Percentiles rank a stretch among this genome's conserved stretches.
phyloP scores from a whole-genome alignment of 2,113 vertebrate genomes.

The Hippopotamus amphibius region DNA sequence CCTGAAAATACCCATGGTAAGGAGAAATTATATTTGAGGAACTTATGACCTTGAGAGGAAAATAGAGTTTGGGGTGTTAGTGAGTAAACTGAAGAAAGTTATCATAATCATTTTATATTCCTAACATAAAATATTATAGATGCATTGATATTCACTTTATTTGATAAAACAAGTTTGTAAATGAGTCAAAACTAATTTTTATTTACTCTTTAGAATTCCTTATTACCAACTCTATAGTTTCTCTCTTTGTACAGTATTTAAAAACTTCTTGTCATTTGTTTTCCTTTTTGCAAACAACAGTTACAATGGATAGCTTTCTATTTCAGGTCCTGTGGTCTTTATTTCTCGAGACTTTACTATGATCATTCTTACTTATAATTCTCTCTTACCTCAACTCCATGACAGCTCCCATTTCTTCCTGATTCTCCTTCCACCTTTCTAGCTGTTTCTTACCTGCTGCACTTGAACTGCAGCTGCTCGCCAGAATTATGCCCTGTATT shows the following conservation, averaged over 20 bases:
- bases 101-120: not conserved
- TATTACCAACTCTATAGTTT: not conserved
- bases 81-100: not conserved
- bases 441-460: not conserved
- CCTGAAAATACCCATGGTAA: conserved; percentile 52
- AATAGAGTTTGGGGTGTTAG: conserved; percentile 25
- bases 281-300: not conserved
- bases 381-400: not conserved
- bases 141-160: not conserved
- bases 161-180: not conserved
- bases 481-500: not conserved
- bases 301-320: not conserved
- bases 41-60: conserved; percentile 48
- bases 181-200: not conserved
- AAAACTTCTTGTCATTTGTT: not conserved
- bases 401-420: not conserved
- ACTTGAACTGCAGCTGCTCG: not conserved
- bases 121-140: not conserved
- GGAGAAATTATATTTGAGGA: conserved; percentile 57
- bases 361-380: not conserved
- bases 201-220: not conserved
- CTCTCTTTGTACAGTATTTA: not conserved
- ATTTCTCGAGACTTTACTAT: not conserved
- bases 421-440: not conserved
- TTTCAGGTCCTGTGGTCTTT: not conserved